These are phyloP conservation scores for Babyrousa celebensis DNA, from an alignment of 2,797 vertebrate genomes.

Conservation along the genomic window DNA sequence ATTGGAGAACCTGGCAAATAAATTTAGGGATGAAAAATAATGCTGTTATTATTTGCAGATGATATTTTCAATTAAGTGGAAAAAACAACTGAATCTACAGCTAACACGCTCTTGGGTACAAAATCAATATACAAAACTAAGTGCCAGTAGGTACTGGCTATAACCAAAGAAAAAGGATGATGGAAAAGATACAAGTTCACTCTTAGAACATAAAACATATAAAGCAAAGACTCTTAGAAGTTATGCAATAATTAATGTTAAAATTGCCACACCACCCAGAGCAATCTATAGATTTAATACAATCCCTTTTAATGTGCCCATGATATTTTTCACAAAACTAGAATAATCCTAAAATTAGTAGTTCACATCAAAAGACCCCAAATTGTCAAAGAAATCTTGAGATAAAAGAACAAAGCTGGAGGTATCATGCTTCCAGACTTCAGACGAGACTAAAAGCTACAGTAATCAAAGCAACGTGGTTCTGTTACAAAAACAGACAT, in stretches of 20 bases:
- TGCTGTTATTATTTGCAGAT: constrained; percentile 34
- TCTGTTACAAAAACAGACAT: neutral
- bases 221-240: neutral
- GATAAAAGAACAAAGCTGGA: neutral
- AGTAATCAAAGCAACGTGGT: neutral
- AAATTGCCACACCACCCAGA: neutral
- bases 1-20: neutral
- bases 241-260: neutral
- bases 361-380: neutral
- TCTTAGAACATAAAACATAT: neutral
- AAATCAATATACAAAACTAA: constrained; percentile 22
- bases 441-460: neutral
- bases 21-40: constrained; percentile 43
- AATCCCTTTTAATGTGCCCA: neutral
- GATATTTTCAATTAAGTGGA: constrained; percentile 33
- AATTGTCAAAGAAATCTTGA: neutral
- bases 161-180: neutral
- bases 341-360: neutral
- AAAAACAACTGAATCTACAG: constrained; percentile 12
- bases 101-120: neutral
- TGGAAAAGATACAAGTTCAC: neutral
- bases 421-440: neutral
- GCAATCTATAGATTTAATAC: neutral
- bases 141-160: neutral
- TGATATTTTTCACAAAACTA: neutral